phyloP scores from a whole-genome alignment of 1,140 invertebrate genomes.

The Trichogramma pretiosum region DNA sequence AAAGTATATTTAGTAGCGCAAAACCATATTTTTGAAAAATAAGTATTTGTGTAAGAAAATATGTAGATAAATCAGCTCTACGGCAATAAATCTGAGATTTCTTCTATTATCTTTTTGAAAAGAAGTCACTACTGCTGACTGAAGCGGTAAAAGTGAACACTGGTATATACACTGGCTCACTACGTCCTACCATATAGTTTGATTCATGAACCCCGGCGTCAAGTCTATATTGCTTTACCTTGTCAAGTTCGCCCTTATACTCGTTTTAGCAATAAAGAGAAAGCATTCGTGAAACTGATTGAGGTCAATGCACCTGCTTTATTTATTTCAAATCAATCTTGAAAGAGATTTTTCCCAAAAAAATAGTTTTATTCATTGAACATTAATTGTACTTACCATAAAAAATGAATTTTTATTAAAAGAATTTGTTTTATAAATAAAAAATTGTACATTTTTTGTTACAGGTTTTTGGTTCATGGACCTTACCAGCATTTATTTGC shows the following conservation, averaged over 20 bases:
- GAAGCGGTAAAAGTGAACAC: conserved; percentile 5
- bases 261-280: neutral
- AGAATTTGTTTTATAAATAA: conserved; percentile 26
- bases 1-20: too few relatives aligned
- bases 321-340: neutral
- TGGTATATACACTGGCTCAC: too few relatives aligned
- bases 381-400: too few relatives aligned
- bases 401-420: neutral
- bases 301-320: neutral
- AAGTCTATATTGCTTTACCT: conserved; percentile 2
- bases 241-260: neutral
- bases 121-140: neutral
- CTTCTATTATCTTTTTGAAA: neutral
- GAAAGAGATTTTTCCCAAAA: too few relatives aligned
- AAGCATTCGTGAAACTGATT: neutral
- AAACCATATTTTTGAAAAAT: too few relatives aligned
- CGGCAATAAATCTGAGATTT: conserved; percentile 3
- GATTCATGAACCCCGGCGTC: conserved; percentile 2
- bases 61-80: too few relatives aligned
- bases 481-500: conserved; percentile 81
- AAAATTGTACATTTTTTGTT: conserved; percentile 38
- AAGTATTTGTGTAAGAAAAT: too few relatives aligned
- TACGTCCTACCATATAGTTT: neutral
- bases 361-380: too few relatives aligned
- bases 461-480: conserved; percentile 81